phyloP scores from a whole-genome alignment of 1,140 invertebrate genomes.

The Orchestia grillus region DNA sequence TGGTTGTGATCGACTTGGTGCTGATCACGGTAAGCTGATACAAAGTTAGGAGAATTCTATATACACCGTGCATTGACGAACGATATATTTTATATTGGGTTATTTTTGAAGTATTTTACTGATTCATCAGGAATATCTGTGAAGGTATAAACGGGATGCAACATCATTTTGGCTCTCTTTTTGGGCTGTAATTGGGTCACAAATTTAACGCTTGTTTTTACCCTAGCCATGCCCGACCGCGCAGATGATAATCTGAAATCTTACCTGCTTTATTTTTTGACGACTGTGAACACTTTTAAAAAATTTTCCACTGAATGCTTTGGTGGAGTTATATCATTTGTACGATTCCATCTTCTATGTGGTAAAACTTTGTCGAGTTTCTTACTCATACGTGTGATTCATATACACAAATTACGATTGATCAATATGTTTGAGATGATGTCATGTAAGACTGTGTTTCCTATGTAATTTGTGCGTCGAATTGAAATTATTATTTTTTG shows the following conservation, averaged over 20 bases:
- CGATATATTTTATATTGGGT: not conserved
- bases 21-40: no score
- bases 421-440: not conserved
- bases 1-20: no score
- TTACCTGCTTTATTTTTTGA: not conserved
- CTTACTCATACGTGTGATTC: not conserved
- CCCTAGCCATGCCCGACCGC: not conserved
- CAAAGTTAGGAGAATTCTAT: not conserved
- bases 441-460: not conserved
- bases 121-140: not conserved
- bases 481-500: not conserved
- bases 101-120: not conserved
- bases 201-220: not conserved
- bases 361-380: not conserved
- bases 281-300: not conserved
- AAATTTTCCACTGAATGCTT: not conserved
- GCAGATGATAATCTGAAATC: not conserved
- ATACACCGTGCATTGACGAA: not conserved
- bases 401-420: not conserved
- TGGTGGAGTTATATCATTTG: no score
- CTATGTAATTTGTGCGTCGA: not conserved
- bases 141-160: not conserved
- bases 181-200: not conserved
- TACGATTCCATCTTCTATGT: not conserved
- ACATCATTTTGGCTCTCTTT: not conserved